phyloP scores from a whole-genome alignment of 1,140 invertebrate genomes.

The Magallana angulata region DNA sequence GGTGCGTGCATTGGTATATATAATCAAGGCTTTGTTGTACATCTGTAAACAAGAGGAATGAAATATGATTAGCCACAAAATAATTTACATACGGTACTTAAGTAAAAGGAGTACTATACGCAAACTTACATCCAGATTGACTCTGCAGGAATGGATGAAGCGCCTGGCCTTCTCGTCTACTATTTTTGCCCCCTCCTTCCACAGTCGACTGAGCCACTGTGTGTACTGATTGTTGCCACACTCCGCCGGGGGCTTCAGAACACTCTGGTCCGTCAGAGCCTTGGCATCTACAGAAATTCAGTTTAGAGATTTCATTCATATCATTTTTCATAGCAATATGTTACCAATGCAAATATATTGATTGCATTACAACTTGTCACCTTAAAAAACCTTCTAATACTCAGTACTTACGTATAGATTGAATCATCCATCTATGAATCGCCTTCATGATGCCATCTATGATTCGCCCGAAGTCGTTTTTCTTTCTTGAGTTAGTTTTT shows the following conservation, averaged over 20 bases:
- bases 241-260: neutral
- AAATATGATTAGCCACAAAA: neutral
- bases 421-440: constrained; percentile 28
- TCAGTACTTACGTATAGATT: neutral
- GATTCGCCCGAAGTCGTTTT: constrained; percentile 29
- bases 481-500: neutral
- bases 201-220: constrained; percentile 61
- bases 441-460: neutral
- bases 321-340: too few species aligned
- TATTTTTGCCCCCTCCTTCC: constrained; percentile 60
- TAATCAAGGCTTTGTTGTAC: constrained; percentile 67
- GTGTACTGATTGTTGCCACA: constrained; percentile 60
- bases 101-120: too few species aligned
- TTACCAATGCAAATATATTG: too few species aligned
- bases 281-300: neutral
- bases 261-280: neutral
- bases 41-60: constrained; percentile 56
- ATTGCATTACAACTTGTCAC: too few species aligned
- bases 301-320: too few species aligned
- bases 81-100: neutral
- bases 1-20: constrained; percentile 65
- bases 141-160: constrained; percentile 54
- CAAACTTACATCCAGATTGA: constrained; percentile 57
- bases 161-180: constrained; percentile 49
- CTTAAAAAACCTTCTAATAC: too few species aligned